Conservation (phyloP, 2,797 vertebrate genomes). For the Mareca strepera region DNA sequence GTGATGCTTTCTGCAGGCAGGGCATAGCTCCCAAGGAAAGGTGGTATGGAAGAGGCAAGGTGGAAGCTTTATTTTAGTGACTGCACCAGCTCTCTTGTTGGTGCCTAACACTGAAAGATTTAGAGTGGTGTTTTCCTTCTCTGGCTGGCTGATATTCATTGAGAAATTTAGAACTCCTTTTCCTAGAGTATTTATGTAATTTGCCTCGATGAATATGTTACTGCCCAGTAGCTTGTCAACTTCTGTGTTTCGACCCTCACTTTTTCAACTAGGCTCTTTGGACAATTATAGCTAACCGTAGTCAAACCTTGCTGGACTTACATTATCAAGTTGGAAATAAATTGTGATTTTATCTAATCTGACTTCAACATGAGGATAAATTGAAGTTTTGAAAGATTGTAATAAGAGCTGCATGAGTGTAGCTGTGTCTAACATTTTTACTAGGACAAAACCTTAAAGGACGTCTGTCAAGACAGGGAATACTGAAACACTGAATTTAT, state of each 20-base stretch:
- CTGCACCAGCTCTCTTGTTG: not conserved
- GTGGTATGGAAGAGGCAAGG: not conserved
- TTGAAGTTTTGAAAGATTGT: conserved; percentile 57
- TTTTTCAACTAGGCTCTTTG: not conserved
- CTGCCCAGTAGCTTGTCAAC: not conserved
- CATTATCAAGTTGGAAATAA: conserved; percentile 50
- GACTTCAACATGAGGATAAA: conserved; percentile 48
- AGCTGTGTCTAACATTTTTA: conserved; percentile 68
- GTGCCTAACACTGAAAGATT: not conserved
- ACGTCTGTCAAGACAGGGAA: conserved; percentile 24
- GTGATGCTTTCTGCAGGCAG: not conserved
- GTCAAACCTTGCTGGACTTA: conserved; percentile 7
- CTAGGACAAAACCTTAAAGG: conserved; percentile 69
- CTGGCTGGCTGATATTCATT: not conserved
- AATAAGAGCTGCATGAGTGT: conserved; percentile 42
- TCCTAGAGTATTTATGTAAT: not conserved
- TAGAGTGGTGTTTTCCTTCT: not conserved
- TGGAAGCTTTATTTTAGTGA: not conserved
- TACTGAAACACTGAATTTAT: not conserved
- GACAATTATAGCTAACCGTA: not conserved
- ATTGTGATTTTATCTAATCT: conserved; percentile 74
- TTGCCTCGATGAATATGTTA: not conserved
- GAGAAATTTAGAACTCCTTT: not conserved
- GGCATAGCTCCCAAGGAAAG: not conserved
- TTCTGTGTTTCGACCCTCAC: not conserved